Conservation (phyloP, 2,113 vertebrate species). For the Hyperopisus bebe region DNA sequence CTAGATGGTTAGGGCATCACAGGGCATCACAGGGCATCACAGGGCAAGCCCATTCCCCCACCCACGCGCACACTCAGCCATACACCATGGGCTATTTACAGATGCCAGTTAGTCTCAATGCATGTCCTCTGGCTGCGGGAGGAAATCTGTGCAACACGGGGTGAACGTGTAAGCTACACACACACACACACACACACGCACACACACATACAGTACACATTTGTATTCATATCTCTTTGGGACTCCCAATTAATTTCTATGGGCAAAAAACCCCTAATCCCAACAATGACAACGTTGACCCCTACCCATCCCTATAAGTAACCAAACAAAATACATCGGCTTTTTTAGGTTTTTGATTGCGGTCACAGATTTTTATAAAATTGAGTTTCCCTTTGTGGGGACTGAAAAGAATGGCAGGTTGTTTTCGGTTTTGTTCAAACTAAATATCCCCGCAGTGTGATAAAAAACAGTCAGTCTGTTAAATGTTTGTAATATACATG, state of each 20-base stretch:
- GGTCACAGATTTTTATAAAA: no score
- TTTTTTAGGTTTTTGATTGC: no score
- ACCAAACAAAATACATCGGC: no score
- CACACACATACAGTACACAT: neutral
- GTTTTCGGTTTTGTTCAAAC: neutral
- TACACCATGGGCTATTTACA: neutral
- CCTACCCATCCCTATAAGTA: neutral
- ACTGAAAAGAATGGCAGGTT: no score
- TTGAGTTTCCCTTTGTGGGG: neutral
- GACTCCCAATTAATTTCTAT: neutral
- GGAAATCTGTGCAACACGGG: neutral
- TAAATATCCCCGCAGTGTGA: neutral
- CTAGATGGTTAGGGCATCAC: neutral
- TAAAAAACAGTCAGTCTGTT: neutral
- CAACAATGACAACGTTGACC: neutral
- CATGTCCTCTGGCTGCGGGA: neutral
- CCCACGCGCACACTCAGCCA: neutral
- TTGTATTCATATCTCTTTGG: neutral
- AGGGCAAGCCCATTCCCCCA: neutral
- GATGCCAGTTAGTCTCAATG: neutral
- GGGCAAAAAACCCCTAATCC: neutral
- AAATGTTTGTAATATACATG: neutral
- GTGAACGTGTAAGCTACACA: no score
- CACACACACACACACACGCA: no score
- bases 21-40: neutral